Evolutionary conservation across 2,797 vertebrate species (phyloP).

Genomic region (Alfaro cultratus): DNA sequence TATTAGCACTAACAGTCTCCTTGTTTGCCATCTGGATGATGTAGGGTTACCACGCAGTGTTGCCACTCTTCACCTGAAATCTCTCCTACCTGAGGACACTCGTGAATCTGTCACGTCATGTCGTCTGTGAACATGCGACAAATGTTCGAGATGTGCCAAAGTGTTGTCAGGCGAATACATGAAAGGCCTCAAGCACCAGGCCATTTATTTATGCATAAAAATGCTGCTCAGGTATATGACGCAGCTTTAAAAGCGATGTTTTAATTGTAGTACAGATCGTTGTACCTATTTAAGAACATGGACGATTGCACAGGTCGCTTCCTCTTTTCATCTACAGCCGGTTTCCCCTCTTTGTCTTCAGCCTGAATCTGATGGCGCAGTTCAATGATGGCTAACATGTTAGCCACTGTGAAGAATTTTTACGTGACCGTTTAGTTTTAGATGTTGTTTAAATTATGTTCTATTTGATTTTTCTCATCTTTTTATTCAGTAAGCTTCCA

Average conservation of each 20-base stretch:
- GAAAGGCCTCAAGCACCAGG: constrained; percentile 56
- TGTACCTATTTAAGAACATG: background rate
- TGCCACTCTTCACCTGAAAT: background rate
- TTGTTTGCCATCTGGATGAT: background rate
- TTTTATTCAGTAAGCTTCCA: background rate
- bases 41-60: background rate
- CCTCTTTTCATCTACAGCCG: constrained; percentile 21
- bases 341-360: constrained; percentile 67
- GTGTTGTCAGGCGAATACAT: constrained; percentile 51
- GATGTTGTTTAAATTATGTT: background rate
- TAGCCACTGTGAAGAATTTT: constrained; percentile 38
- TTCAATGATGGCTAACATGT: constrained; percentile 61
- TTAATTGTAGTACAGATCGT: background rate
- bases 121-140: constrained; percentile 36
- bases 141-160: constrained; percentile 26
- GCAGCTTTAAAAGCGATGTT: background rate
- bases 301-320: constrained; percentile 12
- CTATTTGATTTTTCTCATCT: background rate
- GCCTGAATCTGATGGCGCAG: constrained; percentile 74
- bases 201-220: constrained; percentile 18
- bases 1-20: background rate
- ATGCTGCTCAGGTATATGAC: background rate
- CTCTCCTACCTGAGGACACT: background rate
- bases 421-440: background rate
- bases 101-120: background rate